Conservation (phyloP, 2,113 vertebrate genomes). For the Psephotus haematonotus region DNA sequence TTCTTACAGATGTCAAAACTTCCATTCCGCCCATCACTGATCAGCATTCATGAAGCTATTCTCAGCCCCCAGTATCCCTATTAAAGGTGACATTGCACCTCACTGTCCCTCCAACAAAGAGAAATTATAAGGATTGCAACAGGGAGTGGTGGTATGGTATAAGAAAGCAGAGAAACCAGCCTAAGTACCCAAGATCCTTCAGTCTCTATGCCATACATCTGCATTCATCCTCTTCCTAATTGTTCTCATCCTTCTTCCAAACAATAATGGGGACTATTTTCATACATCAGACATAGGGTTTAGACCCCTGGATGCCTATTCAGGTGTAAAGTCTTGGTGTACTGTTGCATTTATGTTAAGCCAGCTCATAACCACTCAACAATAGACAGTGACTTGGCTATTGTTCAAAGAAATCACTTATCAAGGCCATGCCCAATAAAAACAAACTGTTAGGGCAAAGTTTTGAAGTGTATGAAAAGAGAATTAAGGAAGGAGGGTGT, state of each 20-base stretch:
- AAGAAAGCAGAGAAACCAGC: neutral
- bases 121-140: neutral
- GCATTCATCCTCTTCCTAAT: neutral
- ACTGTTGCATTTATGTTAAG: neutral
- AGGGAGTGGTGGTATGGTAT: neutral
- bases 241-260: neutral
- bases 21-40: neutral
- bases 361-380: neutral
- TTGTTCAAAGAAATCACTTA: constrained; percentile 47
- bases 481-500: constrained; percentile 35
- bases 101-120: neutral
- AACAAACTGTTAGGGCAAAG: neutral
- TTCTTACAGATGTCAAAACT: neutral
- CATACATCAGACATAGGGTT: neutral
- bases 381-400: constrained; percentile 10
- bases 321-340: neutral
- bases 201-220: neutral
- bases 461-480: constrained; percentile 1
- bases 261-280: neutral
- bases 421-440: neutral
- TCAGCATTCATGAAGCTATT: neutral
- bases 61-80: neutral
- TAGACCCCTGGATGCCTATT: neutral
- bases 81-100: neutral
- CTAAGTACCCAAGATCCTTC: neutral